Evolutionary conservation across 2,888 invertebrate genomes (phyloP).

Genomic region (Spilosoma lubricipeda): DNA sequence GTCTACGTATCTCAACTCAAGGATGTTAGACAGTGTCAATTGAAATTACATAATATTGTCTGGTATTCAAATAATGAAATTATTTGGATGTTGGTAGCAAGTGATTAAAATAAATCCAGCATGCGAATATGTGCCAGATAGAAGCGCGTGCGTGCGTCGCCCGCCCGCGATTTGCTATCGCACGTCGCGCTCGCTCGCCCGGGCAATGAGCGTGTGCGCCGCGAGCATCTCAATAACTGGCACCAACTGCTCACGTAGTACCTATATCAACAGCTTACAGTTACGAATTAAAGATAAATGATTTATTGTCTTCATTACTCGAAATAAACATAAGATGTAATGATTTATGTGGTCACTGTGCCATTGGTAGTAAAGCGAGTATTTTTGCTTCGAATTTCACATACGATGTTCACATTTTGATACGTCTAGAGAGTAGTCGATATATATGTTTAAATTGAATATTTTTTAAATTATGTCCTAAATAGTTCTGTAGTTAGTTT

Average conservation of each 20-base stretch:
- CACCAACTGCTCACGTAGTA: constrained; percentile 4
- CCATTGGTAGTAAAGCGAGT: not conserved
- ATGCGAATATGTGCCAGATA: constrained; percentile 69
- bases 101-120: constrained; percentile 76
- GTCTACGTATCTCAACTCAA: constrained; percentile 20
- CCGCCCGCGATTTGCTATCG: constrained; percentile 23
- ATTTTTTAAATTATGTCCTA: not conserved
- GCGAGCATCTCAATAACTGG: constrained; percentile 28
- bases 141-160: constrained; percentile 27
- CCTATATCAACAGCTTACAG: not conserved
- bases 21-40: constrained; percentile 60
- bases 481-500: too few species aligned
- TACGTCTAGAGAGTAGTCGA: not conserved
- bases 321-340: not conserved
- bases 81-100: constrained; percentile 70
- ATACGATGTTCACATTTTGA: not conserved
- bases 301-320: not conserved
- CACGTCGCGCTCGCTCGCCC: constrained; percentile 36
- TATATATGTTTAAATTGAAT: not conserved
- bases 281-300: not conserved
- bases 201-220: constrained; percentile 43
- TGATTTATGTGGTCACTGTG: not conserved
- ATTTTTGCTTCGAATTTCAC: not conserved
- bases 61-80: constrained; percentile 80
- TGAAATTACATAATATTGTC: constrained; percentile 68